Percentiles rank a stretch among this genome's conserved stretches.
Evolutionary conservation across 2,888 invertebrate genomes (phyloP).

Genomic region (Masnerella sp.): DNA sequence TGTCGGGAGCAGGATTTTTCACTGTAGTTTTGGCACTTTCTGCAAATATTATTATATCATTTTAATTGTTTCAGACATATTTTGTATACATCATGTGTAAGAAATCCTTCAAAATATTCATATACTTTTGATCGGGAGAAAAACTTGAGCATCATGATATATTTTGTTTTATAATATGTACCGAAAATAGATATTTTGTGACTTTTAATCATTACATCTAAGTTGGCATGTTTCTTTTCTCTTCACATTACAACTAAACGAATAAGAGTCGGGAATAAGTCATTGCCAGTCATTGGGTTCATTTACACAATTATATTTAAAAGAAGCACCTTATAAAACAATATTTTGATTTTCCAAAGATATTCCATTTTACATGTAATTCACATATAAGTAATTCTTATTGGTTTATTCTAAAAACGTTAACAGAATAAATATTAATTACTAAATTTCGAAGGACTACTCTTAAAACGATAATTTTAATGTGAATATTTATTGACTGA

Average conservation of each 20-base stretch:
- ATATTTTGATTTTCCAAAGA: too few relatives aligned
- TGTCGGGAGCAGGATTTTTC: slow-evolving; percentile 34
- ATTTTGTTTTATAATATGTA: slow-evolving; percentile 17
- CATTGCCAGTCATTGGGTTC: too few relatives aligned
- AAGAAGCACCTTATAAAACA: too few relatives aligned
- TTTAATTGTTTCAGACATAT: slow-evolving; percentile 14
- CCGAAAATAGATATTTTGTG: slow-evolving; percentile 49
- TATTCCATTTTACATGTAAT: too few relatives aligned
- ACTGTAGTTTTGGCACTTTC: slow-evolving; percentile 55
- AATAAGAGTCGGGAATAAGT: slow-evolving; percentile 4
- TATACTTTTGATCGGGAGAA: slow-evolving; percentile 17
- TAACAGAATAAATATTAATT: too few relatives aligned
- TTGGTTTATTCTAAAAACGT: too few relatives aligned
- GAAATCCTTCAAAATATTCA: slow-evolving; percentile 32
- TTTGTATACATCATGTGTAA: slow-evolving; percentile 33
- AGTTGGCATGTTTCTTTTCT: slow-evolving; percentile 27
- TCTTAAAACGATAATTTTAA: too few relatives aligned
- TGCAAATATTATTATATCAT: too few relatives aligned
- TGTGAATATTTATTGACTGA: too few relatives aligned
- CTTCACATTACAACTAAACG: slow-evolving; percentile 19
- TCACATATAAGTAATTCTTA: too few relatives aligned
- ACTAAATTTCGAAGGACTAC: too few relatives aligned
- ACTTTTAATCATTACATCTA: slow-evolving; percentile 21
- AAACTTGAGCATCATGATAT: slow-evolving; percentile 43
- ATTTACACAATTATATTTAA: too few relatives aligned